Evolutionary conservation across 2,113 vertebrate genomes (phyloP).

Genomic region (Martes martes): DNA sequence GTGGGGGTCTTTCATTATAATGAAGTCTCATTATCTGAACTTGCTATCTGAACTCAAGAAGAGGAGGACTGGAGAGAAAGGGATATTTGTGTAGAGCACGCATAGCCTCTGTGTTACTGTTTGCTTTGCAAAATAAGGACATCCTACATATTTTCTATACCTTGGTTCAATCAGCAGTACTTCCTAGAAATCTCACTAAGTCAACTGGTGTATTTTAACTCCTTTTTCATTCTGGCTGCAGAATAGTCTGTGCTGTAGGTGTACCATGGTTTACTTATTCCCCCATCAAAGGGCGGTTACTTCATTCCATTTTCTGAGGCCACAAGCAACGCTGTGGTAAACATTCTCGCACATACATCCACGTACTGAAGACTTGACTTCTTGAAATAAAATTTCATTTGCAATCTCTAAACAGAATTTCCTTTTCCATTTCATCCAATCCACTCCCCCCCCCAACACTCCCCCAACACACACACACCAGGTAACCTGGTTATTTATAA

Average conservation of each 20-base stretch:
- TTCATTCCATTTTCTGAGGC: not conserved
- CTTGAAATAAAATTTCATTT: not conserved
- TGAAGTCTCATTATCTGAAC: not conserved
- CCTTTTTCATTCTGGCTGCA: not conserved
- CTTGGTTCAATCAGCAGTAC: not conserved
- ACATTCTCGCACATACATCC: no score
- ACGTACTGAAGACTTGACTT: not conserved
- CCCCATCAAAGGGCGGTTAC: not conserved
- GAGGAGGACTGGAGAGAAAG: not conserved
- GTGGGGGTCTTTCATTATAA: rapidly evolving
- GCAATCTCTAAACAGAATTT: not conserved
- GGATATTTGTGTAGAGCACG: no score
- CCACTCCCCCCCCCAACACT: not conserved
- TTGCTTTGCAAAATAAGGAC: not conserved
- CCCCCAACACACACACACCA: rapidly evolving
- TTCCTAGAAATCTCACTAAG: not conserved
- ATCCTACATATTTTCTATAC: rapidly evolving
- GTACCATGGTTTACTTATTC: not conserved
- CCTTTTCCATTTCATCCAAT: not conserved
- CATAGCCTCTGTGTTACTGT: not conserved
- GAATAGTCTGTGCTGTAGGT: rapidly evolving
- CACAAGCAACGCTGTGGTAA: rapidly evolving
- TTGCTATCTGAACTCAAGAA: not conserved
- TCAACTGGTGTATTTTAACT: not conserved
- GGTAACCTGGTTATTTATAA: not conserved